Conservation (phyloP, 2,888 invertebrate species). For the Drosophila greeni region DNA sequence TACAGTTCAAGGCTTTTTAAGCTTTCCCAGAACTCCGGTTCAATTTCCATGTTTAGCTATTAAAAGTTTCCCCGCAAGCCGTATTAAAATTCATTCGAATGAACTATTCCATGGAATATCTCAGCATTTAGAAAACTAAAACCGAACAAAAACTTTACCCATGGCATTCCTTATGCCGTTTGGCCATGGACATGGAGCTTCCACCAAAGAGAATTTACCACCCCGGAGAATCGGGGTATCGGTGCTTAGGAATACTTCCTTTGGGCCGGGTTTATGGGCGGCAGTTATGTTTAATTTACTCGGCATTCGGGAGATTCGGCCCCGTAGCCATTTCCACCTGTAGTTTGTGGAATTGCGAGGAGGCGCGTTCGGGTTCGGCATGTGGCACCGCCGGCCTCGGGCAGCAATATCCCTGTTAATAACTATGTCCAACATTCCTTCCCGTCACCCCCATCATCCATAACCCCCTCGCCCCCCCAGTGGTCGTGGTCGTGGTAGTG, state of each 20-base stretch:
- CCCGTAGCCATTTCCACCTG: slow-evolving; percentile 32
- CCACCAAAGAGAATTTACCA: slow-evolving; percentile 7
- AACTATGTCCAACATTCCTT: slow-evolving; percentile 32
- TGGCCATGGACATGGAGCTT: background rate
- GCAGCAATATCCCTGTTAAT: slow-evolving; percentile 37
- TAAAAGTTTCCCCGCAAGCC: background rate
- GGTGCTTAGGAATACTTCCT: slow-evolving; percentile 14
- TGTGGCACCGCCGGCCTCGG: slow-evolving; percentile 22
- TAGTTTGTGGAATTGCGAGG: slow-evolving; percentile 10
- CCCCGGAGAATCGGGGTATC: background rate
- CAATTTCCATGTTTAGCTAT: background rate
- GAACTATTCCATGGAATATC: slow-evolving; percentile 3
- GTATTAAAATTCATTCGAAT: slow-evolving; percentile 6
- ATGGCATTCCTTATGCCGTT: slow-evolving; percentile 1
- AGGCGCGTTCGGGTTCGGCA: slow-evolving; percentile 3
- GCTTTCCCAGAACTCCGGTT: background rate
- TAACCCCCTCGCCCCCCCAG: background rate
- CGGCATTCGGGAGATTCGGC: slow-evolving; percentile 1
- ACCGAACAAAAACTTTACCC: slow-evolving; percentile 6
- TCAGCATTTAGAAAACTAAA: slow-evolving; percentile 1
- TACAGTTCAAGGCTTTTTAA: background rate
- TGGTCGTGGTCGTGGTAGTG: background rate
- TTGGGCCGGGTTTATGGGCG: slow-evolving; percentile 12
- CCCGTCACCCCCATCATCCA: slow-evolving; percentile 12
- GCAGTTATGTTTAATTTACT: slow-evolving; percentile 45